phyloP scores from a whole-genome alignment of 2,113 vertebrate genomes.

The Hiodon alosoides region DNA sequence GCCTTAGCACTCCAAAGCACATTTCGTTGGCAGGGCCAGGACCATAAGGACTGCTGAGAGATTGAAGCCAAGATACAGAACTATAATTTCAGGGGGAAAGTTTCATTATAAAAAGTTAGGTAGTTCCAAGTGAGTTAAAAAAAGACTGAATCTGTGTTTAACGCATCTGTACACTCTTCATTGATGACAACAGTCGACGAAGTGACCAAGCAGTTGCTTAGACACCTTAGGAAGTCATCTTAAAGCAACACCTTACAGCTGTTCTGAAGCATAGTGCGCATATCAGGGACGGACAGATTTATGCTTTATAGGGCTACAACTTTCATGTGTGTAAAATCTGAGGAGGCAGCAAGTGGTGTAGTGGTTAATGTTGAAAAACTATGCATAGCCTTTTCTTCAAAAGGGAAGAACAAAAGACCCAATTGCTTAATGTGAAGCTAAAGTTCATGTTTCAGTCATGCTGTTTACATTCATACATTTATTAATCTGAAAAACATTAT shows the following conservation, averaged over 20 bases:
- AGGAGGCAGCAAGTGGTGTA: too few relatives aligned
- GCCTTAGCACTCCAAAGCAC: slow-evolving; percentile 39
- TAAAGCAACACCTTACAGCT: neutral
- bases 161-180: slow-evolving; percentile 42
- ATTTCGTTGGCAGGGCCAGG: slow-evolving; percentile 5
- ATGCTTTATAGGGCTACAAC: neutral
- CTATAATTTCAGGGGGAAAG: slow-evolving; percentile 53
- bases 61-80: slow-evolving; percentile 48
- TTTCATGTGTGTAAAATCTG: too few relatives aligned
- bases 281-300: neutral
- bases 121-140: slow-evolving; percentile 45
- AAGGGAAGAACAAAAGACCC: too few relatives aligned
- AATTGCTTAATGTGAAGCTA: too few relatives aligned
- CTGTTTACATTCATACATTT: too few relatives aligned
- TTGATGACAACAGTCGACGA: slow-evolving; percentile 44
- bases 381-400: too few relatives aligned
- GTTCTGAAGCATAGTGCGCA: neutral
- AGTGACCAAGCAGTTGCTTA: slow-evolving; percentile 31
- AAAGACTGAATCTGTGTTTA: slow-evolving; percentile 56
- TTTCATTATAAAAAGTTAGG: slow-evolving; percentile 43
- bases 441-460: too few relatives aligned
- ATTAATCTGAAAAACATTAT: too few relatives aligned
- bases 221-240: neutral
- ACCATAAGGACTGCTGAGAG: slow-evolving; percentile 15
- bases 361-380: too few relatives aligned